Conservation (phyloP, 35 echinoderm and acorn worm species). For the Anneissia japonica region DNA sequence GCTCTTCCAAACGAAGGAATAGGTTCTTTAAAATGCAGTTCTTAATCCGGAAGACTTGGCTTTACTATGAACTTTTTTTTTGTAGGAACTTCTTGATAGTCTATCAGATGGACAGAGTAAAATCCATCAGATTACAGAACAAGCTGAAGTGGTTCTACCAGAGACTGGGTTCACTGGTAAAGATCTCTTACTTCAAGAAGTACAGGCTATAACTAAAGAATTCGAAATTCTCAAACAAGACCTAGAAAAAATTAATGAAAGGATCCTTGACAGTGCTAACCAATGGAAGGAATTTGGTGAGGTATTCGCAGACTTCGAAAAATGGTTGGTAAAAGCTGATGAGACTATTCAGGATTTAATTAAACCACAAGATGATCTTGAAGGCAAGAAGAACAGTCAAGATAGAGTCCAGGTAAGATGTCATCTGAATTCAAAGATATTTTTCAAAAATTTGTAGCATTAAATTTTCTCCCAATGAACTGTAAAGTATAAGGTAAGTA, state of each 20-base stretch:
- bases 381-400: slow-evolving; percentile 33
- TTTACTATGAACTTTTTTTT: too few relatives aligned
- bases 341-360: neutral
- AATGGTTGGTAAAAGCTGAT: slow-evolving; percentile 37
- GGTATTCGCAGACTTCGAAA: slow-evolving; percentile 6
- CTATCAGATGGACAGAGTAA: slow-evolving; percentile 52
- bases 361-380: slow-evolving; percentile 24
- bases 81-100: slow-evolving; percentile 32
- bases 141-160: slow-evolving; percentile 43
- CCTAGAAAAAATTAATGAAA: slow-evolving; percentile 9
- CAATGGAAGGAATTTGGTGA: slow-evolving; percentile 37
- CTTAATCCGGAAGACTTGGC: too few relatives aligned
- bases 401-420: slow-evolving; percentile 38
- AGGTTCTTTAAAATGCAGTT: too few relatives aligned
- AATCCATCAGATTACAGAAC: slow-evolving; percentile 23
- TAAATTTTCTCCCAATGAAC: too few relatives aligned
- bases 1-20: too few relatives aligned
- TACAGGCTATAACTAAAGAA: slow-evolving; percentile 32
- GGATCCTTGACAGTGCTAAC: neutral
- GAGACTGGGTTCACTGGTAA: slow-evolving; percentile 38
- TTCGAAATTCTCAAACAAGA: slow-evolving; percentile 31
- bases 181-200: slow-evolving; percentile 32
- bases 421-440: neutral
- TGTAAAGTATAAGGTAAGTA: too few relatives aligned
- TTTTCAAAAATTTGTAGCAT: too few relatives aligned